Evolutionary conservation across 2,797 vertebrate genomes (phyloP).

Genomic region (Malurus leucopterus): DNA sequence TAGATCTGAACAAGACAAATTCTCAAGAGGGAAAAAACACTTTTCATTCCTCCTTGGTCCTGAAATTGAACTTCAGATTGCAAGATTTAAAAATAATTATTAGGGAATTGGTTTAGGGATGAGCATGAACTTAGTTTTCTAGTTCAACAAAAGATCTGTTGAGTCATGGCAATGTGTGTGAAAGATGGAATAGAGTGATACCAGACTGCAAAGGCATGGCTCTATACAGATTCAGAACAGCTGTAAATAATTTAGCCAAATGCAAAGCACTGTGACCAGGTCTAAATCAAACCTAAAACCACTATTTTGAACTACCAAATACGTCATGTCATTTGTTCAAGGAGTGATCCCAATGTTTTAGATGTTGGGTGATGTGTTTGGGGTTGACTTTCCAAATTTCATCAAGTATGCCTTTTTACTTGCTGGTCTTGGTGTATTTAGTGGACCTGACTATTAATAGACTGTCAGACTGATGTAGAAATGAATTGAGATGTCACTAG

Average conservation of each 20-base stretch:
- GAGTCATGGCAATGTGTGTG: neutral
- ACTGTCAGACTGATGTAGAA: neutral
- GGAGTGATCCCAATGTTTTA: neutral
- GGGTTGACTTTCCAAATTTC: neutral
- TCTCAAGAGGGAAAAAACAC: neutral
- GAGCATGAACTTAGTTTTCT: neutral
- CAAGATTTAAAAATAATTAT: constrained; percentile 19
- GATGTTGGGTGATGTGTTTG: neutral
- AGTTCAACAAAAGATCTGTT: constrained; percentile 3
- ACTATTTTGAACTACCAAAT: neutral
- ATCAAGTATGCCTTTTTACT: neutral
- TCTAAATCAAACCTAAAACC: neutral
- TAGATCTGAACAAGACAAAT: neutral
- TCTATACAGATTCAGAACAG: neutral
- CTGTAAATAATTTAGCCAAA: neutral
- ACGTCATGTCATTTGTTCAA: neutral
- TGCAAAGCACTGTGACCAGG: neutral
- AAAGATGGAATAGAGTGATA: neutral
- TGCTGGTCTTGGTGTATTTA: neutral
- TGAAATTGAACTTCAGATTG: constrained; percentile 20
- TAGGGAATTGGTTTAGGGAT: neutral
- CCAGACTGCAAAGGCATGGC: neutral
- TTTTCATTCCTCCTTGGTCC: neutral
- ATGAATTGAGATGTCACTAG: constrained; percentile 8
- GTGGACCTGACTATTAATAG: neutral